Evolutionary conservation across 2,113 vertebrate species (phyloP).

Genomic region (Forbesichthys papilliferus): DNA sequence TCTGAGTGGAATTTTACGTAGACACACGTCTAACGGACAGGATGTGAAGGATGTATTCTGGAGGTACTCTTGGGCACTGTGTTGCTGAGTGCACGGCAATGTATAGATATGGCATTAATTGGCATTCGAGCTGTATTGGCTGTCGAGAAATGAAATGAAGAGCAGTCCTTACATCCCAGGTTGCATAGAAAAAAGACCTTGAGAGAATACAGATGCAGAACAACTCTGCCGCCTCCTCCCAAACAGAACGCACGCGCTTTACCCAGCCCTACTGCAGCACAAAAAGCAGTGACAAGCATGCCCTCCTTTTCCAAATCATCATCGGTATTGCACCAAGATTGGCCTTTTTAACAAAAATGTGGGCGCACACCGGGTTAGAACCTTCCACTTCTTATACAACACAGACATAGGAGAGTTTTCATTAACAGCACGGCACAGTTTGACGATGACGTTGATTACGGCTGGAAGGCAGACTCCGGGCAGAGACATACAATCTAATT

Average conservation of each 20-base stretch:
- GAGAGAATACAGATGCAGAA: neutral
- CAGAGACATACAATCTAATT: neutral
- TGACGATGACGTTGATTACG: conserved; percentile 28
- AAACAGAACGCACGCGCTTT: neutral
- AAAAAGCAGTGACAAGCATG: conserved; percentile 39
- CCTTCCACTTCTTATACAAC: conserved; percentile 48
- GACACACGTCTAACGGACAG: conserved; percentile 48
- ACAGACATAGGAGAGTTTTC: conserved; percentile 54
- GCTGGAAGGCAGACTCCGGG: conserved; percentile 11
- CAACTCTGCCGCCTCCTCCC: conserved; percentile 3
- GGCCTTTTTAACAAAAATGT: conserved; percentile 30
- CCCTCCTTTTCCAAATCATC: conserved; percentile 35
- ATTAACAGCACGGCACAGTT: conserved; percentile 35
- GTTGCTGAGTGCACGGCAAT: conserved; percentile 17
- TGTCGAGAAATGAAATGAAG: conserved; percentile 34
- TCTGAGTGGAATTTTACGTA: conserved; percentile 61
- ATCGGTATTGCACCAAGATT: conserved; percentile 23
- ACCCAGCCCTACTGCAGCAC: conserved; percentile 19
- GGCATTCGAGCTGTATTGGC: conserved; percentile 23
- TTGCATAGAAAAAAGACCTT: conserved; percentile 3
- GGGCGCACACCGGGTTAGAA: conserved; percentile 37
- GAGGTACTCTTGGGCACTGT: conserved; percentile 14
- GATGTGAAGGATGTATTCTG: conserved; percentile 15
- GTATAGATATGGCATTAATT: conserved; percentile 19
- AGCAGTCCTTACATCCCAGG: conserved; percentile 12